Conservation (phyloP, 2,797 vertebrate species). For the Mus caroli region DNA sequence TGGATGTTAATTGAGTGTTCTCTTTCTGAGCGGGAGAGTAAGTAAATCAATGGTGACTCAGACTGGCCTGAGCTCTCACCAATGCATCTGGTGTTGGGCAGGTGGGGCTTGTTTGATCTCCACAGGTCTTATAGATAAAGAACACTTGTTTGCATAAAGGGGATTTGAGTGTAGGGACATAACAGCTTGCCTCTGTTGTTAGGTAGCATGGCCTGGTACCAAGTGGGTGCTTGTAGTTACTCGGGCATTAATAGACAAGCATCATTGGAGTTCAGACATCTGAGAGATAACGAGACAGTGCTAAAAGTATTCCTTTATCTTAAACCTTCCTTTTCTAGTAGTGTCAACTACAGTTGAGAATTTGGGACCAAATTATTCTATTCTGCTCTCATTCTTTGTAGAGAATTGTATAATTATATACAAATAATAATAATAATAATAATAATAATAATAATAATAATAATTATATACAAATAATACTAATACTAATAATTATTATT, state of each 20-base stretch:
- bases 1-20: not conserved
- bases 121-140: not conserved
- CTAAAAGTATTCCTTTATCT: not conserved
- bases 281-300: not conserved
- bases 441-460: too few relatives aligned
- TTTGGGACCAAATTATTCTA: not conserved
- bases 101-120: not conserved
- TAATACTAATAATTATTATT: too few relatives aligned
- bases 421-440: too few relatives aligned
- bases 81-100: not conserved
- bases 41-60: not conserved
- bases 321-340: not conserved
- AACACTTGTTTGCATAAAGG: not conserved
- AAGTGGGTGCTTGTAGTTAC: not conserved
- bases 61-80: not conserved
- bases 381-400: not conserved
- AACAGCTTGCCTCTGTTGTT: not conserved
- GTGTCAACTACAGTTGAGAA: not conserved
- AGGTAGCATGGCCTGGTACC: not conserved
- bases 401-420: not conserved
- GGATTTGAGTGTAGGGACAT: not conserved
- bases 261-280: not conserved
- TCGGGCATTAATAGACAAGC: not conserved
- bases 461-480: too few relatives aligned
- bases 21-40: not conserved